Base-by-base conservation (phyloP, 92 coral and sea anemone species). In the Zoanthus solanderi region DNA sequence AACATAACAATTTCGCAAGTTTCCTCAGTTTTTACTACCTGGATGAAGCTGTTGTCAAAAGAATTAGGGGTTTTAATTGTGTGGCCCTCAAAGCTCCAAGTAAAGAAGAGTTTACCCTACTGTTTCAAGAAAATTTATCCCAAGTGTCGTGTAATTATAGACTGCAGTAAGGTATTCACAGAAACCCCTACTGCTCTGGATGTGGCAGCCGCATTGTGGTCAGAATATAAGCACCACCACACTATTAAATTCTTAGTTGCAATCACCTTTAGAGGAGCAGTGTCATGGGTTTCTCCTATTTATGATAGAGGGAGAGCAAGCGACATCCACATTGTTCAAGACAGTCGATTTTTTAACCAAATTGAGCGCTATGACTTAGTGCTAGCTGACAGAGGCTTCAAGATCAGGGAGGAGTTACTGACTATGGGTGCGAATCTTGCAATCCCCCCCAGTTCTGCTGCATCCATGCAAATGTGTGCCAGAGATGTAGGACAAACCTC, bases 231-330 rank as follows among this genome's bases (percentile, higher is more conserved):
- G 86, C 91, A 88, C 61, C 83, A 88, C 89, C 89, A 86, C 75
- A 86, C 83, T 34, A 46, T 85, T 85, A 85, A 75, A 71, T 85
- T 85, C 45, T 76, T 86, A 17, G 89, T 86, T 42, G 89, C 84
- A 44, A 76, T 86, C 7, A 86, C 84, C 63, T 83, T 83, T 31
- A 61, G 77, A 47, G 83, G 89, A 28, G 84, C 89, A 61, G 76
- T 86, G 80, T 86, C 89, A 28, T 86, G 89, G 83, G 84, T 86
- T 56, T 86, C 89, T 18, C 84, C 89, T 86, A 73, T 86, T 56
- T 86, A 86, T 86, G 89, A 4, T 37, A 23, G 83, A 13, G 89
- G 89, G 47, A 68, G 83, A 46, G 89, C 89, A 31, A 60, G 75
- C 4, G 76, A 76, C 76, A 48, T 86, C 74, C 84, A 86, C 57